phyloP scores from a whole-genome alignment of 2,888 invertebrate species.

The Halocaridina rubra region DNA sequence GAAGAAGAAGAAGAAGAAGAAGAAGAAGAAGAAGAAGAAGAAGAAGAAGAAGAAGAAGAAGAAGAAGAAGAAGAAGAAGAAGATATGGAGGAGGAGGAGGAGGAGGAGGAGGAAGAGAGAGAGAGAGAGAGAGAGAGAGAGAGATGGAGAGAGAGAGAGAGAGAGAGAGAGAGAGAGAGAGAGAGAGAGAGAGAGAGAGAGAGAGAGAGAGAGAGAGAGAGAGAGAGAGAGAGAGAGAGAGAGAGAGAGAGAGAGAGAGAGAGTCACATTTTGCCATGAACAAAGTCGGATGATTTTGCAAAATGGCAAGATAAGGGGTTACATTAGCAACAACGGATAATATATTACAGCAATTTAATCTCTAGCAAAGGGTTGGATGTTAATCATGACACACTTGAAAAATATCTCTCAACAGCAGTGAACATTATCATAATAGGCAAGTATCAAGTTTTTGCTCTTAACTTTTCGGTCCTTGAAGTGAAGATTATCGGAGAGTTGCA shows the following conservation, averaged over 20 bases:
- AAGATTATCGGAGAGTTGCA: too few relatives aligned
- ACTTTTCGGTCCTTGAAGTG: not conserved
- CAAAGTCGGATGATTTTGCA: not conserved
- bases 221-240: slow-evolving; percentile 3
- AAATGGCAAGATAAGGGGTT: not conserved
- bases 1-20: not conserved
- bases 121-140: not conserved
- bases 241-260: not conserved
- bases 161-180: not conserved
- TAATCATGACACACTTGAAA: not conserved
- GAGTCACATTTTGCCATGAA: not conserved
- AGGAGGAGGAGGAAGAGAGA: not conserved
- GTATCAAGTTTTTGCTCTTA: not conserved
- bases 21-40: not conserved
- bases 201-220: slow-evolving; percentile 21
- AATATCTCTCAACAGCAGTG: not conserved
- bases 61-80: not conserved
- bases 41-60: not conserved
- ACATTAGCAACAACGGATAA: too few relatives aligned
- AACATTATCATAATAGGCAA: not conserved
- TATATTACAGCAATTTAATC: not conserved
- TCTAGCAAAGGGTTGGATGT: not conserved
- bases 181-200: slow-evolving; percentile 21
- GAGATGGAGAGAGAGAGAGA: too few relatives aligned
- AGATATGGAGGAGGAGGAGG: too few relatives aligned